A percentile compares a stretch with the other conserved stretches of the same genome.
Evolutionary conservation across 1,140 invertebrate species (phyloP).

Genomic region (Hormaphis cornu): DNA sequence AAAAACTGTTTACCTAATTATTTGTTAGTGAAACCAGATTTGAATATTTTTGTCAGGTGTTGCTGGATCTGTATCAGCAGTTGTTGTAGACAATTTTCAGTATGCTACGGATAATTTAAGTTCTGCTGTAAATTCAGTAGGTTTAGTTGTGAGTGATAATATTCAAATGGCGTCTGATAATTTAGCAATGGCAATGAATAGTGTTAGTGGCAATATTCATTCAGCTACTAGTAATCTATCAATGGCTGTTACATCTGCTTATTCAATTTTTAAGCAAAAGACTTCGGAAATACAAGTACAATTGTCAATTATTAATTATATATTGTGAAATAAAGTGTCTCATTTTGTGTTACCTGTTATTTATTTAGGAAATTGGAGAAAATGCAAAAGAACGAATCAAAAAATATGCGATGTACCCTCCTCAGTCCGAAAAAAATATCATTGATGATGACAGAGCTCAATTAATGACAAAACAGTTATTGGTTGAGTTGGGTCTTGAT

Average conservation of each 20-base stretch:
- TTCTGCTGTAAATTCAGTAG: conserved; percentile 44
- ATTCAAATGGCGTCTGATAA: conserved; percentile 41
- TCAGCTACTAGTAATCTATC: conserved; percentile 41
- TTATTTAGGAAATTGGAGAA: conserved; percentile 38
- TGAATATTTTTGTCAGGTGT: conserved; percentile 36
- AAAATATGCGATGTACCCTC: conserved; percentile 34
- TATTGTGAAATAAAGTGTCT: neutral
- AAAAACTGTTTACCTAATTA: neutral
- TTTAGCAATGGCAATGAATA: conserved; percentile 45
- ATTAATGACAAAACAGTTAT: conserved; percentile 29
- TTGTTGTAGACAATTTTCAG: conserved; percentile 45
- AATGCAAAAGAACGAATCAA: conserved; percentile 38
- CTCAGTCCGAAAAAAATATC: conserved; percentile 31
- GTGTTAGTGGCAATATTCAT: conserved; percentile 45
- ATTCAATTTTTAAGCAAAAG: conserved; percentile 46
- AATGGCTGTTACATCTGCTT: conserved; percentile 44
- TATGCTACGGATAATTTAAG: conserved; percentile 40
- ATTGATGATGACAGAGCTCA: conserved; percentile 32
- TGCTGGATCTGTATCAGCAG: conserved; percentile 45
- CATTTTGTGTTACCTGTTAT: neutral
- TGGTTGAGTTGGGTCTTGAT: conserved; percentile 36
- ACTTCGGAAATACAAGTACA: conserved; percentile 47
- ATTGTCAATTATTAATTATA: neutral
- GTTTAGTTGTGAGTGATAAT: conserved; percentile 46
- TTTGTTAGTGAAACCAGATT: neutral